Conservation (phyloP, 2,797 vertebrate species). For the Gephyroberyx darwinii region DNA sequence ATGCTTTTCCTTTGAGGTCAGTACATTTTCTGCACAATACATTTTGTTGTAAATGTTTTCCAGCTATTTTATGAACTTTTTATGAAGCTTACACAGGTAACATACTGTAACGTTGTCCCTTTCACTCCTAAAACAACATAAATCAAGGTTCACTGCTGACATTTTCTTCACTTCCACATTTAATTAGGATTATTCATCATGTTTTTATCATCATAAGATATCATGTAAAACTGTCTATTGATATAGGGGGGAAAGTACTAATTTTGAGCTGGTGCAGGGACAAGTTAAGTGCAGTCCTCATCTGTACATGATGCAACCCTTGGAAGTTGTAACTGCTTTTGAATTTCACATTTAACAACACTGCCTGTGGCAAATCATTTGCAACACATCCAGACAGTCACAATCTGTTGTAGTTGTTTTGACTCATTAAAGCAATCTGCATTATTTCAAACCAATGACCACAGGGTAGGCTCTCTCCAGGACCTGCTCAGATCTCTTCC, state of each 20-base stretch:
- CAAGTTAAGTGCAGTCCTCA: conserved; percentile 44
- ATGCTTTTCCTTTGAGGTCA: conserved; percentile 61
- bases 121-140: conserved; percentile 11
- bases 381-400: conserved; percentile 33
- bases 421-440: conserved; percentile 62
- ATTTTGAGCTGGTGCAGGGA: conserved; percentile 40
- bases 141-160: conserved; percentile 50
- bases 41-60: conserved; percentile 52
- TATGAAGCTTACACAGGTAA: conserved; percentile 14
- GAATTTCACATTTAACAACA: conserved; percentile 59
- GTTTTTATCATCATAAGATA: conserved; percentile 43
- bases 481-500: conserved; percentile 61
- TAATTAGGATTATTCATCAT: conserved; percentile 70
- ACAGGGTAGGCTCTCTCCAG: conserved; percentile 57
- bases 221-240: conserved; percentile 10
- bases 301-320: conserved; percentile 57
- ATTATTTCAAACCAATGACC: conserved; percentile 62
- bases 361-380: conserved; percentile 48
- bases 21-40: conserved; percentile 58
- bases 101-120: not conserved
- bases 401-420: conserved; percentile 41
- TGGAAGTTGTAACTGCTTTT: conserved; percentile 42
- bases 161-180: conserved; percentile 43
- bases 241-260: conserved; percentile 39
- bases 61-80: conserved; percentile 51